Conservation (phyloP, 2,888 invertebrate species). For the Venustoraphidia nigricollis region DNA sequence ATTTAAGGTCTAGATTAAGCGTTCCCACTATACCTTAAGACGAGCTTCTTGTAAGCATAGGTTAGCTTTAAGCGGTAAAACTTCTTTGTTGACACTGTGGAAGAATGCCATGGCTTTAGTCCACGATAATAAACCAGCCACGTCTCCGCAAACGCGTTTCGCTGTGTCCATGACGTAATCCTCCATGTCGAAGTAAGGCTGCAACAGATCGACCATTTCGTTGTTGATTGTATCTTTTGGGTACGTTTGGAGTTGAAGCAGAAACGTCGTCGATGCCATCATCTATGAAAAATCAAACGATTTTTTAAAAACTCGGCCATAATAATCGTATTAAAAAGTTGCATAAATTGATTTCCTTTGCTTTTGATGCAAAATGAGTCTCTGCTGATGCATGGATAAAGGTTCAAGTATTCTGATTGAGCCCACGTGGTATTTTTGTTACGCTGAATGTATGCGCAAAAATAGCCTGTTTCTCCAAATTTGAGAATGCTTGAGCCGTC, state of each 20-base stretch:
- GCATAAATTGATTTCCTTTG: neutral
- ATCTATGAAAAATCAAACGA: conserved; percentile 37
- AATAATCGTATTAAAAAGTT: conserved; percentile 7
- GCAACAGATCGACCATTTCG: conserved; percentile 87
- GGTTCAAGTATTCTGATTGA: too few species aligned
- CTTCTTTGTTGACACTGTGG: conserved; percentile 92
- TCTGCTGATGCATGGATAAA: too few species aligned
- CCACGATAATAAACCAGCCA: conserved; percentile 90
- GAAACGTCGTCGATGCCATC: conserved; percentile 91
- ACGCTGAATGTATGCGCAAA: too few species aligned
- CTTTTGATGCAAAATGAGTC: too few species aligned
- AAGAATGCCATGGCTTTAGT: conserved; percentile 94
- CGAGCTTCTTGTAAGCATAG: conserved; percentile 80
- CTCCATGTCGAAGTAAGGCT: conserved; percentile 88
- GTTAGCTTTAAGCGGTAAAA: conserved; percentile 85
- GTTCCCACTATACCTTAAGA: conserved; percentile 39
- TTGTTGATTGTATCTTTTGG: conserved; percentile 94
- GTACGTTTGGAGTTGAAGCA: conserved; percentile 82
- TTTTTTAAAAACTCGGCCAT: conserved; percentile 3
- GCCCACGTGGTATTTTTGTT: too few species aligned
- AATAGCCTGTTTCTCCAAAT: too few species aligned
- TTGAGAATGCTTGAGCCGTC: too few species aligned
- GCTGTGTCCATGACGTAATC: conserved; percentile 97
- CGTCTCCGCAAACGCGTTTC: conserved; percentile 89
- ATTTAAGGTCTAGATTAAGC: neutral